Evolutionary conservation across 2,113 vertebrate genomes (phyloP), one percentile per base, ranked within the genome.

Genomic region (Procapra przewalskii): DNA sequence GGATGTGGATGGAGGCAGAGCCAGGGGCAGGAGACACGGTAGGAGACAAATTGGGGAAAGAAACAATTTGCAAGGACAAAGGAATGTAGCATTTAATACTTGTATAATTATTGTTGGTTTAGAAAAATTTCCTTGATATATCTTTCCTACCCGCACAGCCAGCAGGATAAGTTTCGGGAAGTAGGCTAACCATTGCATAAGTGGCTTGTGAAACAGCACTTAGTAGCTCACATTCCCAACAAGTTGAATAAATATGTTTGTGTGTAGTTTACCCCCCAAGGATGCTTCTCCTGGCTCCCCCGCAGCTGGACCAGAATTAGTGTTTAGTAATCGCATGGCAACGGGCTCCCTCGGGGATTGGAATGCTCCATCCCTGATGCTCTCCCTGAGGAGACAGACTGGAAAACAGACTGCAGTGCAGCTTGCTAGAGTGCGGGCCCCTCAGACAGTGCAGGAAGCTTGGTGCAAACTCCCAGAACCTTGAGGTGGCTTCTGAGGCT

Each of bases 201-300:
- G 98, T 94, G 93, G 96, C 97, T 98, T 98, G 86, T 98, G 97
- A 98, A 98, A 98, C 82, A 60, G 98, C 91, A 95, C 96, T 5
- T 40, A 86, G 67, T 60, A 92, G 92, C 92, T 96, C 88, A 95
- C 92, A 88, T 95, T 96, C 40, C 93, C 95, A 98, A 98, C 90
- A 98, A 67, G 92, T 59, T 94, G 97, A 98, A 97, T 91, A 98
- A 98, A 98, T 97, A 98, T 94, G 91, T 80, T 91, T 90, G 96
- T 97, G 96, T 92, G 85, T 94, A 95, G 60, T 95, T 97, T 97
- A 27, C 57, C 71, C 93, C 80, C 95, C 19, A 85, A 85, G 3
- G 21, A 67, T 27, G 13, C 96, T 98, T 97, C 82, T 59, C 89
- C 81, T 90, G 93, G 88, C 54, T 96, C 25, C 71, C 48, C 75